Conservation (phyloP, 2,797 vertebrate species). For the Dermochelys coriacea region DNA sequence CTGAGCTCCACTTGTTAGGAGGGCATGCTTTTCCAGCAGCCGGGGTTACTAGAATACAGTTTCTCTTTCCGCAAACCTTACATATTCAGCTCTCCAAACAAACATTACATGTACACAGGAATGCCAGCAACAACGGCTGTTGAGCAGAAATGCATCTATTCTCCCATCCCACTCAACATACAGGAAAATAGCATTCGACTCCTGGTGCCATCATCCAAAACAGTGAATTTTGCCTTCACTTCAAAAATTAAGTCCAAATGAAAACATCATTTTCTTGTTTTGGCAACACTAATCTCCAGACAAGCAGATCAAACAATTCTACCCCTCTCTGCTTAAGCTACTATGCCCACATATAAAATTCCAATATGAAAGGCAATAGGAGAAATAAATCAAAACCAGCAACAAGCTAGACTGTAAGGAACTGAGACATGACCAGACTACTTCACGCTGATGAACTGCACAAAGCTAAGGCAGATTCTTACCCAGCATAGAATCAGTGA, state of each 20-base stretch:
- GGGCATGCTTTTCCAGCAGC: background rate
- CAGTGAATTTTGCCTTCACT: background rate
- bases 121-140: background rate
- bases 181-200: background rate
- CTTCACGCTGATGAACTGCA: too few relatives aligned
- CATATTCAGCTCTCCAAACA: background rate
- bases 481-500: too few relatives aligned
- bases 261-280: background rate
- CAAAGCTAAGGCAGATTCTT: too few relatives aligned
- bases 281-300: background rate
- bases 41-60: background rate
- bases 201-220: background rate
- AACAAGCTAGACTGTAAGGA: too few relatives aligned
- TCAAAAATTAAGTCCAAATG: background rate
- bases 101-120: background rate
- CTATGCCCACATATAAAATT: too few relatives aligned
- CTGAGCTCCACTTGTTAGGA: too few relatives aligned
- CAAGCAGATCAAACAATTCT: background rate
- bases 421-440: too few relatives aligned
- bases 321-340: too few relatives aligned
- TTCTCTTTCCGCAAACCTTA: background rate
- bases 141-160: background rate
- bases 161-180: background rate
- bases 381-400: too few relatives aligned
- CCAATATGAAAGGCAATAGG: too few relatives aligned